Percentiles rank a stretch among this genome's conserved stretches.
phyloP scores from a whole-genome alignment of 2,888 invertebrate genomes.

The Scelioninae gen. 1 region DNA sequence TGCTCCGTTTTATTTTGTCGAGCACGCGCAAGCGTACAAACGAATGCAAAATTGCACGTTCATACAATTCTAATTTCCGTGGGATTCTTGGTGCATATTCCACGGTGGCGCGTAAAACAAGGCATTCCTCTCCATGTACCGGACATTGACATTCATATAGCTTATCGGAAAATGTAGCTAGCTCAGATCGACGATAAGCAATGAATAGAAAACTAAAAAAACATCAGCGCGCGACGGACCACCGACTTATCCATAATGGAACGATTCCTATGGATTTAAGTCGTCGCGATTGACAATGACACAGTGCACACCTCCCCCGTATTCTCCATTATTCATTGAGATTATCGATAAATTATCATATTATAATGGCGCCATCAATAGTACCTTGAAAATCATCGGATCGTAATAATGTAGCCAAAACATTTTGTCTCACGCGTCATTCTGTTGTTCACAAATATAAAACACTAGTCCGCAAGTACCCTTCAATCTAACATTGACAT shows the following conservation, averaged over 20 bases:
- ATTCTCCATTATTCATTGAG: conserved; percentile 81
- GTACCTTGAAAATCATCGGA: conserved; percentile 69
- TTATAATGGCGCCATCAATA: conserved; percentile 78
- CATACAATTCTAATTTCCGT: conserved; percentile 56
- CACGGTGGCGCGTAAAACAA: conserved; percentile 38
- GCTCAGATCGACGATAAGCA: conserved; percentile 67
- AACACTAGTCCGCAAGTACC: too few species aligned
- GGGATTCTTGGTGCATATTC: conserved; percentile 50
- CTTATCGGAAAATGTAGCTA: conserved; percentile 68
- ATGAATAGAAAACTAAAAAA: conserved; percentile 68
- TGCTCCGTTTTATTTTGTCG: too few species aligned
- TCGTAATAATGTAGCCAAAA: conserved; percentile 23
- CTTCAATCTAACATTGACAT: too few species aligned
- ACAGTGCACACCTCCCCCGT: conserved; percentile 75
- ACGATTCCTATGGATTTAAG: conserved; percentile 76
- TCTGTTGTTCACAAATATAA: too few species aligned
- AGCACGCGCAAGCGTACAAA: too few species aligned
- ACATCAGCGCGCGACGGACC: conserved; percentile 39
- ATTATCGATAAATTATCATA: conserved; percentile 82
- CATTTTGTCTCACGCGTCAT: not conserved
- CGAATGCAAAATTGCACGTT: conserved; percentile 43
- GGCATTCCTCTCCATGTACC: conserved; percentile 53
- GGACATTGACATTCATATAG: conserved; percentile 67
- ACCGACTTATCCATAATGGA: conserved; percentile 79
- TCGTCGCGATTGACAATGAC: conserved; percentile 80